Percentiles rank a stretch among this genome's conserved stretches.
These are phyloP conservation scores for Piprites chloris DNA, from an alignment of 2,113 vertebrate species.

Conservation along the genomic window DNA sequence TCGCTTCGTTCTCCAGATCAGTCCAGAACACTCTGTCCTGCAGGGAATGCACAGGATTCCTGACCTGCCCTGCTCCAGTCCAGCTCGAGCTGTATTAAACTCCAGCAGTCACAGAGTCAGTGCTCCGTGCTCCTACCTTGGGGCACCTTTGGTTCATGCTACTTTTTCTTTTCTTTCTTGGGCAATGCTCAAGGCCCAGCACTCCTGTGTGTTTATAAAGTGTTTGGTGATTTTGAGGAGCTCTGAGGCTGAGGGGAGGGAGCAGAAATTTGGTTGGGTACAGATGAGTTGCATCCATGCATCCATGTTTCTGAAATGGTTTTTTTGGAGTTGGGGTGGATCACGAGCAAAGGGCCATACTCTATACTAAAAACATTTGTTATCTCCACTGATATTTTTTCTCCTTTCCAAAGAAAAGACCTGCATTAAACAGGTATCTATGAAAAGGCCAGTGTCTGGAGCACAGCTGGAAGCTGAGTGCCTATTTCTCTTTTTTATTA, in stretches of 20 bases:
- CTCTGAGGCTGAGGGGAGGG: neutral
- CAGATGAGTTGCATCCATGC: neutral
- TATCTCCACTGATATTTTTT: neutral
- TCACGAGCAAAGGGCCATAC: neutral
- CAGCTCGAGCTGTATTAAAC: neutral
- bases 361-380: neutral
- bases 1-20: constrained; percentile 92
- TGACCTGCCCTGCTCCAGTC: neutral
- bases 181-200: neutral
- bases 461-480: neutral
- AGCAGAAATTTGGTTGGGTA: neutral
- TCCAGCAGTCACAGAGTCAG: neutral
- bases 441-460: neutral
- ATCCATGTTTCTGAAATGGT: neutral
- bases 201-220: neutral
- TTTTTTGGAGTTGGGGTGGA: neutral
- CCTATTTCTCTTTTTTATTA: neutral
- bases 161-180: neutral
- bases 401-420: neutral
- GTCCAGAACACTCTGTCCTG: constrained; percentile 98
- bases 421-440: neutral
- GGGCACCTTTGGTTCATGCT: neutral
- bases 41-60: neutral
- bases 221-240: neutral
- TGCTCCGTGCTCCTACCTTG: neutral